Conservation (phyloP, 2,888 invertebrate genomes). For the Pseudococcus viburni region DNA sequence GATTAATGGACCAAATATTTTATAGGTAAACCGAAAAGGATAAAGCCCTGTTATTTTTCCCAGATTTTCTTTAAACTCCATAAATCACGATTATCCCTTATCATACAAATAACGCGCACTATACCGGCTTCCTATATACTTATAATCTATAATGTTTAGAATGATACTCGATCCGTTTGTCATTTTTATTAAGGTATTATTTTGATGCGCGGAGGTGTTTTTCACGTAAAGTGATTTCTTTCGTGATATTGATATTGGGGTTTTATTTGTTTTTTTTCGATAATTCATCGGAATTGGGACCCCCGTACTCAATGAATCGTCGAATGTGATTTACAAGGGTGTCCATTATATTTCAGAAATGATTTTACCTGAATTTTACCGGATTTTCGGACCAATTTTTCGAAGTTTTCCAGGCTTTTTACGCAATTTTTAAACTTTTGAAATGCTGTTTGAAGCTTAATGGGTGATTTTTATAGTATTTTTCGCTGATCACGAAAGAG, state of each 20-base stretch:
- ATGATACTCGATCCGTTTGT: slow-evolving; percentile 44
- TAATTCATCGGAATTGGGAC: no score
- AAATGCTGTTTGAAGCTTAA: no score
- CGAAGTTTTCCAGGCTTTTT: no score
- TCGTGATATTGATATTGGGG: background rate
- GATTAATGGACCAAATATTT: slow-evolving; percentile 62
- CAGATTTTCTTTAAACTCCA: slow-evolving; percentile 58
- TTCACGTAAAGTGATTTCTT: background rate
- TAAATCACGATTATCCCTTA: slow-evolving; percentile 61
- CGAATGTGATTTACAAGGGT: no score
- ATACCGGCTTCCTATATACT: slow-evolving; percentile 2
- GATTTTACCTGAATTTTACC: no score
- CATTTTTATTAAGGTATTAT: slow-evolving; percentile 34
- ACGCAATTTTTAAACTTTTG: no score
- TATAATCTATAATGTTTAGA: slow-evolving; percentile 40
- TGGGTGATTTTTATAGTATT: no score
- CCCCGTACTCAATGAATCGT: background rate
- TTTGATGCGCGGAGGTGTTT: background rate
- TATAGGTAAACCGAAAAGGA: slow-evolving; percentile 62
- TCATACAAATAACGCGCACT: slow-evolving; percentile 48
- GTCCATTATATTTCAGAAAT: no score
- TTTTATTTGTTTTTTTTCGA: background rate
- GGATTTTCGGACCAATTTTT: no score
- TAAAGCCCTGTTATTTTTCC: slow-evolving; percentile 46
- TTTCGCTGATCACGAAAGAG: no score